Conservation (phyloP, 2,113 vertebrate species). For the Silurus meridionalis region DNA sequence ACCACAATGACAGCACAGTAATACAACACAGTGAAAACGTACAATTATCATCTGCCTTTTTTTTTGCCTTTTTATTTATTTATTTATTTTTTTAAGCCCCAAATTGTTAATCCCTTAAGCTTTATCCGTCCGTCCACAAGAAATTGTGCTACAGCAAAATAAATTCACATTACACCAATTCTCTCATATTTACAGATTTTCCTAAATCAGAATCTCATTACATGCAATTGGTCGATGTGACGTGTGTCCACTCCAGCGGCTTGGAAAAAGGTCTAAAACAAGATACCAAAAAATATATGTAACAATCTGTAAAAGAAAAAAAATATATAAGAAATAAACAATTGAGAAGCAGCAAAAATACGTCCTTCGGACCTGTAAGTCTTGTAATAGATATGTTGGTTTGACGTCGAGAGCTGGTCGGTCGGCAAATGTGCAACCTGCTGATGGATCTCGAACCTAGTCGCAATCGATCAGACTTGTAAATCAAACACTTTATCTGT, state of each 20-base stretch:
- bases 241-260: slow-evolving; percentile 38
- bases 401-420: slow-evolving; percentile 19
- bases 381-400: slow-evolving; percentile 57
- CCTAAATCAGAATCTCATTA: slow-evolving; percentile 55
- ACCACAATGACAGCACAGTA: slow-evolving; percentile 63
- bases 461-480: not conserved
- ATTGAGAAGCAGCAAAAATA: slow-evolving; percentile 59
- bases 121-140: slow-evolving; percentile 63
- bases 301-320: slow-evolving; percentile 45
- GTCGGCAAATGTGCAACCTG: not conserved
- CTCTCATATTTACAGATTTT: slow-evolving; percentile 37
- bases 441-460: not conserved
- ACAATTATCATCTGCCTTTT: slow-evolving; percentile 47
- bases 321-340: slow-evolving; percentile 25
- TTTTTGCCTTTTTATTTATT: not conserved
- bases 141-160: slow-evolving; percentile 73
- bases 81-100: slow-evolving; percentile 61
- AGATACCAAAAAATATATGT: slow-evolving; percentile 50
- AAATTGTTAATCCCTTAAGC: slow-evolving; percentile 57
- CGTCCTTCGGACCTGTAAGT: slow-evolving; percentile 40
- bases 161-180: slow-evolving; percentile 68
- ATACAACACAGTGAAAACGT: slow-evolving; percentile 70
- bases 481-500: not conserved
- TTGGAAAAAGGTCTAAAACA: slow-evolving; percentile 48
- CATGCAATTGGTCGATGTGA: slow-evolving; percentile 69